Evolutionary conservation across 2,888 invertebrate genomes (phyloP).

Genomic region (Stictocephala bisonia): DNA sequence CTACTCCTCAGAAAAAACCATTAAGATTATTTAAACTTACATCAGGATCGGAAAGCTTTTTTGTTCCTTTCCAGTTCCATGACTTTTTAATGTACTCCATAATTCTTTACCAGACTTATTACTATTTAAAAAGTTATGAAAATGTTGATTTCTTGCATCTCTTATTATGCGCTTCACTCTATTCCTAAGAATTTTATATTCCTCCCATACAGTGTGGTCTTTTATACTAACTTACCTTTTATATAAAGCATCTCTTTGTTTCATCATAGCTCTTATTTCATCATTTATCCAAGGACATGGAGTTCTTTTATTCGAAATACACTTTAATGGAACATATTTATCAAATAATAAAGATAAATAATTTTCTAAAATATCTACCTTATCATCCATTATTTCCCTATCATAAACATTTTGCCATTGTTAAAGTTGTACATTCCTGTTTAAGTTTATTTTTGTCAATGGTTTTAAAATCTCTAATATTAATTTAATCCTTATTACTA

Average conservation of each 20-base stretch:
- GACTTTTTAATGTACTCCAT: not conserved
- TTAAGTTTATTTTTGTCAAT: not conserved
- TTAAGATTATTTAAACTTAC: not conserved
- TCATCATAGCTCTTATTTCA: too few species aligned
- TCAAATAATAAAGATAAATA: not conserved
- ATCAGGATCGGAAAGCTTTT: not conserved
- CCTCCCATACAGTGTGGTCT: not conserved
- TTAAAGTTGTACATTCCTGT: not conserved
- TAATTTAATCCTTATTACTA: not conserved
- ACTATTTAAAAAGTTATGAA: not conserved
- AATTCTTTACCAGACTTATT: slow-evolving; percentile 1
- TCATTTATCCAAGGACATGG: slow-evolving; percentile 16
- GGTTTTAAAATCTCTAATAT: not conserved
- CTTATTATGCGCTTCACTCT: not conserved
- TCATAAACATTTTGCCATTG: not conserved
- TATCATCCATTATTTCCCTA: not conserved
- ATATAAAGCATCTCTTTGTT: not conserved
- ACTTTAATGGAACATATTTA: not conserved
- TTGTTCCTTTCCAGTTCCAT: not conserved
- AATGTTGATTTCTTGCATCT: slow-evolving; percentile 16
- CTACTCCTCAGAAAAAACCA: not conserved
- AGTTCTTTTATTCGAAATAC: not conserved
- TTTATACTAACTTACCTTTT: not conserved
- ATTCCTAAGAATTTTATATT: not conserved
- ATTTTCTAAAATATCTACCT: not conserved